Conservation (phyloP, 53 echinoderm and acorn worm species). For the Hippasteria phrygiana region DNA sequence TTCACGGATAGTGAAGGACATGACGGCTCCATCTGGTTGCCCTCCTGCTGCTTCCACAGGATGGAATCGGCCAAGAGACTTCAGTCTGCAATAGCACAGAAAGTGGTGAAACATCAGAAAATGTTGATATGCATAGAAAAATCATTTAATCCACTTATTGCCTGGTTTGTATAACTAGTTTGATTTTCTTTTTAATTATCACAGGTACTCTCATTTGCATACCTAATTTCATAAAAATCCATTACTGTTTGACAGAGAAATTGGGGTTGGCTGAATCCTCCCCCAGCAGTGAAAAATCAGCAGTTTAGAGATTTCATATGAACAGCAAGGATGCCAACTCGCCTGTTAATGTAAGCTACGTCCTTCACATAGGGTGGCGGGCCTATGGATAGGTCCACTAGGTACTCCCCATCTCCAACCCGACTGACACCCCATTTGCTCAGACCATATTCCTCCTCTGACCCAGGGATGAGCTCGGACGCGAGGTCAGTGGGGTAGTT, state of each 20-base stretch:
- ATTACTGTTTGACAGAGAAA: too few relatives aligned
- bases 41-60: slow-evolving; percentile 48
- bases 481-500: slow-evolving; percentile 87
- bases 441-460: slow-evolving; percentile 11
- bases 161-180: too few relatives aligned
- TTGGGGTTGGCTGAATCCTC: too few relatives aligned
- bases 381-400: slow-evolving; percentile 74
- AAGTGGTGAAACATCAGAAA: too few relatives aligned
- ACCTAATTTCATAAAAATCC: too few relatives aligned
- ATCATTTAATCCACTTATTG: too few relatives aligned
- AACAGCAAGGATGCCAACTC: too few relatives aligned
- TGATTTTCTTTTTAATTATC: too few relatives aligned
- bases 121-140: neutral
- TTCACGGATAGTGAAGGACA: slow-evolving; percentile 50
- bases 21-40: slow-evolving; percentile 59
- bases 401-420: slow-evolving; percentile 70
- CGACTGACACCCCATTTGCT: slow-evolving; percentile 22
- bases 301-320: too few relatives aligned
- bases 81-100: slow-evolving; percentile 41
- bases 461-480: slow-evolving; percentile 62
- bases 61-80: slow-evolving; percentile 46
- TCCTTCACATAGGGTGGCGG: slow-evolving; percentile 77
- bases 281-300: too few relatives aligned
- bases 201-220: too few relatives aligned
- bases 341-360: slow-evolving; percentile 68